Base-by-base conservation (phyloP, 2,113 vertebrate genomes). In the Anseranas semipalmata region DNA sequence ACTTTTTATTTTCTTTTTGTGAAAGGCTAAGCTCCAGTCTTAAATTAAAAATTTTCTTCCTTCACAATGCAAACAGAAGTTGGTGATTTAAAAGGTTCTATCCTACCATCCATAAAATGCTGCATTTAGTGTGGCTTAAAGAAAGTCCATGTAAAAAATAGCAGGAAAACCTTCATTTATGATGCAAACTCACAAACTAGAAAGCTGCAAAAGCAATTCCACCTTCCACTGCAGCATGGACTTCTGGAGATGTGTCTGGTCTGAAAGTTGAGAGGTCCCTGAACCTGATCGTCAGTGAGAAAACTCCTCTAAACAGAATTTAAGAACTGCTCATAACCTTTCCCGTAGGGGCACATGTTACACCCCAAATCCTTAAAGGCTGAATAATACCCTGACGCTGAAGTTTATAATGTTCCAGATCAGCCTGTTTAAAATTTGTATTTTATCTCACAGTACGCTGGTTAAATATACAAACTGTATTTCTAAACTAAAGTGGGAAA, bases 381-480 rank as follows among this genome's bases (percentile, higher is more conserved):
- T 4, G 90, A 89, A 93, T 75, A 94, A 83, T 63, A 89, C 35
- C 65, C 67, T 83, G 76, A 66, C 19, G 13, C 72, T n/a, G 52
- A 90, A 56, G 82, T 80, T 94, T 86, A 85, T 87, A 91, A 92
- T 81, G 92, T 76, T 94, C 55, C 65, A 86, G 56, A 84, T 92
- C 85, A 90, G 89, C 14, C 71, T 93, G 87, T 75, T 91, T 90
- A 70, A 96, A 96, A 82, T 43, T 43, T 65, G 10, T 59, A 59
- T 55, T 90, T 92, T 87, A 89, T 91, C 93, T 85, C 59, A 76
- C 45, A 89, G 79, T 70, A 58, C 66, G 12, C 33, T 74, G 33
- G 32, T 85, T 92, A 93, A 91, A 97, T 95, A 96, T 63, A 95
- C 95, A 97, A 97, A 96, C 86, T 80, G 59, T 59, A 88, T 96